Evolutionary conservation across 2,797 vertebrate species (phyloP), one percentile per base, ranked within the genome.

Genomic region (Oryzias sinensis): DNA sequence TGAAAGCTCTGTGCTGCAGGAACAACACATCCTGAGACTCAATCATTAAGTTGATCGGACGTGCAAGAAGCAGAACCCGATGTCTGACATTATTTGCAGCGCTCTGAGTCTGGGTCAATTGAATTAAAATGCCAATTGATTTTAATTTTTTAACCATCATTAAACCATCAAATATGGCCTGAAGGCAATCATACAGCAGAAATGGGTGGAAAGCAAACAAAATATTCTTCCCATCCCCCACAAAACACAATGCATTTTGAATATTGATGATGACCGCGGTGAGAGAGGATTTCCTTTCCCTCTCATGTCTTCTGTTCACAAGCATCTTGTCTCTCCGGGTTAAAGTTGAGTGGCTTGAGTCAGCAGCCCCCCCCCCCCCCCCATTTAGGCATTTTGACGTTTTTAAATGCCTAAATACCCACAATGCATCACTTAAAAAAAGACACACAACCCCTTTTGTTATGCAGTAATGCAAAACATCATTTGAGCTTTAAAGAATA

Each of bases 331-430:
- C 68, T 82, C 81, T 85, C 80, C 84, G 80, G 89, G 88, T 91
- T 88, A 89, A 88, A 89, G 88, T 87, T 89, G 84, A 89, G 59
- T 64, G 76, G 81, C 75, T 83, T 69, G 78, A 74, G 78, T 83
- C 77, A 53, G 65, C 56, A 56, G 62, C 69, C 77, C 59, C 55
- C 18, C 18, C 18, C 18, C 18, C 1, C 1, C 18, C 66, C 68
- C 72, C 77, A 22, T 22, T 22, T 22, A 22, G 20, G 20, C 20
- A 22, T 22, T 22, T 22, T 3, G 2, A 3, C 20, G 3, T 1
- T 22, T 22, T 22, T 22, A 22, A 22, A 65, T 62, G 69, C 51
- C 62, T 64, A 73, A 75, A 49, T 71, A 74, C 84, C 83, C 85
- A 86, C 77, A 81, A 82, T 87, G 79, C 82, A 83, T 64, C 73